Evolutionary conservation across 2,797 vertebrate species (phyloP), one percentile per base, ranked within the genome.

Genomic region (Sebastes kiyomatsui): DNA sequence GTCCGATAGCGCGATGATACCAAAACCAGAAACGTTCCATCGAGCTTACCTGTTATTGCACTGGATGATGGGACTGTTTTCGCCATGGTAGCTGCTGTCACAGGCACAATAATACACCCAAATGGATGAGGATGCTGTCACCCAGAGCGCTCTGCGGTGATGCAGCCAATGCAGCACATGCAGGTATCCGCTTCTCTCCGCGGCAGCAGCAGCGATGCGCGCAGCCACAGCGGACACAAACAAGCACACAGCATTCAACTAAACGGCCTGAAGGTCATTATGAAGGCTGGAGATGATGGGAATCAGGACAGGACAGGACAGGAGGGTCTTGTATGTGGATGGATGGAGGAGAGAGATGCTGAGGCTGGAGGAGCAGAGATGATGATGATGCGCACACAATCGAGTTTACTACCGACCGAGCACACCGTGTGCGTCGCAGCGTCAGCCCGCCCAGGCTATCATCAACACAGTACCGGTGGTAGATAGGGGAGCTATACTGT

Each of bases 11-110:
- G 18, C 7, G 72, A 59, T 6, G 28, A 49, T 16, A 54, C 27
- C 18, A 7, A 62, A 20, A 8, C 33, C 0, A 52, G 27, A 16
- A 32, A 33, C 46, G 4, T 2, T 4, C 2, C 38, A 23, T 4
- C 2, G 5, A 58, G 18, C 88, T 87, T 89, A 96, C 96, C 95
- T 94, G 94, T 61, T 18, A 87, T 52, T 30, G 86, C 52, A 56
- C 60, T 65, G 56, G 88, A 85, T 46, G 92, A 75, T 18, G 92
- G 4, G 67, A 80, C 73, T 12, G 86, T 87, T 90, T 93, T 94
- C 84, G 93, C 95, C 95, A 96, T 96, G 64, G 87, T 74, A 28
- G 75, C 10, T 60, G 74, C 11, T 56, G 75, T 74, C 75, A 49
- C 77, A 62, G 54, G 54, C n/a, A 72, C 52, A 49, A 59, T 8